phyloP scores from a whole-genome alignment of 2,797 vertebrate species.

The Percopsis omiscomaycus region DNA sequence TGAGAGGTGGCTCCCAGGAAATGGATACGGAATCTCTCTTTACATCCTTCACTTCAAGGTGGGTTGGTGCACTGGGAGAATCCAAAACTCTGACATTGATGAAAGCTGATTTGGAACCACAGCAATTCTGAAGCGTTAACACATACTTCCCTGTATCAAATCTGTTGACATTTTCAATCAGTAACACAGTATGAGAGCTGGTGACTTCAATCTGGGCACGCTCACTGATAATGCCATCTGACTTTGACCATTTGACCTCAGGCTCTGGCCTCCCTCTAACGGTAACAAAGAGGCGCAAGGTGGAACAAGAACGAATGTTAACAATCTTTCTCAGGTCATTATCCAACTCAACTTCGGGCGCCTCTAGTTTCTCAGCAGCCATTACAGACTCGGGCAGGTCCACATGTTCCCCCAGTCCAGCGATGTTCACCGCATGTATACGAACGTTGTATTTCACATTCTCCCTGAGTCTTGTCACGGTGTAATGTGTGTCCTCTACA shows the following conservation, averaged over 20 bases:
- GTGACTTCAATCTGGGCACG: slow-evolving; percentile 90
- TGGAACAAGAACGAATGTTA: slow-evolving; percentile 86
- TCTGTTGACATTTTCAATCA: slow-evolving; percentile 94
- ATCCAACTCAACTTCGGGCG: slow-evolving; percentile 95
- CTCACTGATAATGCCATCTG: slow-evolving; percentile 84
- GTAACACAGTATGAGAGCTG: slow-evolving; percentile 87
- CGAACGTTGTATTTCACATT: slow-evolving; percentile 93
- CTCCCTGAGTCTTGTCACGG: slow-evolving; percentile 87
- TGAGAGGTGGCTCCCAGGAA: slow-evolving; percentile 92
- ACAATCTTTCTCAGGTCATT: slow-evolving; percentile 92
- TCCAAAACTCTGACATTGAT: slow-evolving; percentile 94
- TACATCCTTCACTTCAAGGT: slow-evolving; percentile 88
- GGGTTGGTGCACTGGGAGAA: slow-evolving; percentile 90
- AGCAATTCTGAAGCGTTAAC: slow-evolving; percentile 88
- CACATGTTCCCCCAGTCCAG: slow-evolving; percentile 89
- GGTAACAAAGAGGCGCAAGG: slow-evolving; percentile 87
- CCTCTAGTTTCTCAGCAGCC: slow-evolving; percentile 86
- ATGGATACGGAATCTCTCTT: slow-evolving; percentile 89
- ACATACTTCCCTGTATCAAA: slow-evolving; percentile 95
- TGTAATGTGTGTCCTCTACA: slow-evolving; percentile 86
- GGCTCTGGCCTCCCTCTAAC: slow-evolving; percentile 95
- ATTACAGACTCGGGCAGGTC: slow-evolving; percentile 82
- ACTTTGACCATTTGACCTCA: slow-evolving; percentile 96
- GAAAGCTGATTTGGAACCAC: slow-evolving; percentile 92
- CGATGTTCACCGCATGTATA: slow-evolving; percentile 88